Conservation (phyloP, 2,797 vertebrate species). For the Tachyglossus aculeatus region DNA sequence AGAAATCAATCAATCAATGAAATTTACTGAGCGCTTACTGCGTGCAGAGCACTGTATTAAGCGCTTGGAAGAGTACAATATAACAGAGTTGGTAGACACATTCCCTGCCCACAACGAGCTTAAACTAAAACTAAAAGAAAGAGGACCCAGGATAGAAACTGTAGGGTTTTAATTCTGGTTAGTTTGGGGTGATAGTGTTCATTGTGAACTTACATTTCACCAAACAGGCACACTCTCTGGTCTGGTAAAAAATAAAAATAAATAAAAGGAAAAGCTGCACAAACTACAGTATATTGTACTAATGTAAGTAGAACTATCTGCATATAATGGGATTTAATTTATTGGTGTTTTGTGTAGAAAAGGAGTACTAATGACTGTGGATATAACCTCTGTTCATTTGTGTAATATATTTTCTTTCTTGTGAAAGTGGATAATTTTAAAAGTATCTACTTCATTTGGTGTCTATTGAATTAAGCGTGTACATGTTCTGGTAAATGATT, state of each 20-base stretch:
- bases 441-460: conserved; percentile 69
- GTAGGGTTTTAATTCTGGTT: conserved; percentile 21
- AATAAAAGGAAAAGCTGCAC: conserved; percentile 57
- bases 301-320: conserved; percentile 86
- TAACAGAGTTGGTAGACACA: too few relatives aligned
- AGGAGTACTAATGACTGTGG: conserved; percentile 78
- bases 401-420: conserved; percentile 79
- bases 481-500: conserved; percentile 78
- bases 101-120: too few relatives aligned
- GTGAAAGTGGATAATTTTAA: conserved; percentile 65
- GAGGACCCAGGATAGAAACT: conserved; percentile 24
- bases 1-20: too few relatives aligned
- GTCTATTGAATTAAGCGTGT: conserved; percentile 72
- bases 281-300: conserved; percentile 73
- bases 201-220: conserved; percentile 45
- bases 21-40: too few relatives aligned
- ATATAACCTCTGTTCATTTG: conserved; percentile 77
- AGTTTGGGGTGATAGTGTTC: conserved; percentile 18
- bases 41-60: too few relatives aligned
- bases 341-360: conserved; percentile 83
- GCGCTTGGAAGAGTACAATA: too few relatives aligned
- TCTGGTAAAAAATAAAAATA: conserved; percentile 45
- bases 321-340: conserved; percentile 92
- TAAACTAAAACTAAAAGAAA: conserved; percentile 37
- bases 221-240: conserved; percentile 35